These are phyloP conservation scores for Australoheros scitulus DNA, from an alignment of 2,113 vertebrate genomes.

Conservation along the genomic window DNA sequence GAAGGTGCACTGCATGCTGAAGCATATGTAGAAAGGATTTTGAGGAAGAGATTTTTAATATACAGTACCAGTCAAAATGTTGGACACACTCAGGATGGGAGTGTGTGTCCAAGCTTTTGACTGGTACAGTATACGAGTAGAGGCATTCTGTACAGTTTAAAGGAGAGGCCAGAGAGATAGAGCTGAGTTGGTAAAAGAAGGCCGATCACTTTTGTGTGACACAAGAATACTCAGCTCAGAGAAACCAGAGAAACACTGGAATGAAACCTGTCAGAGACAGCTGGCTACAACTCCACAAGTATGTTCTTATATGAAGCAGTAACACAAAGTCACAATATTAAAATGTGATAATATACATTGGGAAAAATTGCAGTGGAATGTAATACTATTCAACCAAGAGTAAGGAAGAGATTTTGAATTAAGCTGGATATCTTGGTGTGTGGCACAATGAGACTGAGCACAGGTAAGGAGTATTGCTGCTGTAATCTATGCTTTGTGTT, in stretches of 20 bases:
- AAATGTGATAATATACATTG: neutral
- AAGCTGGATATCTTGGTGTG: neutral
- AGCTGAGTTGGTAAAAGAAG: neutral
- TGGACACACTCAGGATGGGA: too few species aligned
- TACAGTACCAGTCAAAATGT: too few species aligned
- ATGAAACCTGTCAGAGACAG: neutral
- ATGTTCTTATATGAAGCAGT: neutral
- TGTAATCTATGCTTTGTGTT: neutral
- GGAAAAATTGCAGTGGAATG: neutral
- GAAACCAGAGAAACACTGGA: neutral
- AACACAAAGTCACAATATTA: neutral
- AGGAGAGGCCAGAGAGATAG: neutral
- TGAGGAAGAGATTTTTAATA: neutral
- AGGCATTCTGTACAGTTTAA: neutral
- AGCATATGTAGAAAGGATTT: neutral
- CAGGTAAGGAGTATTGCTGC: neutral
- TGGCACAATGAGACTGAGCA: neutral
- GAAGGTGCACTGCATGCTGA: neutral
- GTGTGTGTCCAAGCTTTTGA: too few species aligned
- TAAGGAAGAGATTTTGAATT: neutral
- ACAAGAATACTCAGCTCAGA: neutral
- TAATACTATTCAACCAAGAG: neutral
- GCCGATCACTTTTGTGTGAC: neutral
- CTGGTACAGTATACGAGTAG: neutral
- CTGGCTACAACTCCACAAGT: neutral